Base-by-base conservation (phyloP, 2,888 invertebrate species). In the Argyresthia albistria region DNA sequence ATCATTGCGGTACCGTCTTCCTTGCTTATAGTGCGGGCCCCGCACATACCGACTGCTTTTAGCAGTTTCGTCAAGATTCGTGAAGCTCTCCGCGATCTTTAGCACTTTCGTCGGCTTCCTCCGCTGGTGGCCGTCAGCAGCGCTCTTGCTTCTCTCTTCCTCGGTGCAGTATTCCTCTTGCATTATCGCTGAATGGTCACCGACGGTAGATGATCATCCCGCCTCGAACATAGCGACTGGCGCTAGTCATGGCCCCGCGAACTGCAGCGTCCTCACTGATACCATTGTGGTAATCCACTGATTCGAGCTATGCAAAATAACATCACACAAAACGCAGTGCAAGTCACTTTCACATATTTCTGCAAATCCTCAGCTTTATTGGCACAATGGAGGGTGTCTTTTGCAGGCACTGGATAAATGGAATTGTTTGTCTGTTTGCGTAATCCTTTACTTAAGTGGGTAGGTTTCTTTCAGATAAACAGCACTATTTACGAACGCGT, bases 1-100 rank as follows among this genome's bases (percentile, higher is more conserved):
- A 55, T 55, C 57, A n/a, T 78, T 74, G 39, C 76, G 69, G 58
- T 73, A 80, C 58, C 78, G 66, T 15, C 79, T 69, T 35, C 83
- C 81, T 53, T 73, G 62, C 65, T 78, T 81, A 55, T 81, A 83
- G 63, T 86, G 76, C 14, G 86, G 86, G 49, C 86, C 86, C 35
- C 84, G 70, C 60, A 86, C 80, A 59, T 79, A 87, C 47, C 86
- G 75, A 15, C 86, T 82, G 50, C 79, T 77, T 64, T 84, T 87
- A 6, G 87, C 86, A 8, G 72, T 78, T 65, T 87, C 87, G 65
- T 88, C 88, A 66, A 87, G 75, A 65, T 88, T 88, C 56, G 88
- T 88, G 66, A 88, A 88, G 63, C 88, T 88, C 71, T 88, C 88
- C 7, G 88, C 88, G 68, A 88, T 88, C 71, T 86, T 86, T 67